phyloP scores from a whole-genome alignment of 2,113 vertebrate species.

The Kryptolebias marmoratus region DNA sequence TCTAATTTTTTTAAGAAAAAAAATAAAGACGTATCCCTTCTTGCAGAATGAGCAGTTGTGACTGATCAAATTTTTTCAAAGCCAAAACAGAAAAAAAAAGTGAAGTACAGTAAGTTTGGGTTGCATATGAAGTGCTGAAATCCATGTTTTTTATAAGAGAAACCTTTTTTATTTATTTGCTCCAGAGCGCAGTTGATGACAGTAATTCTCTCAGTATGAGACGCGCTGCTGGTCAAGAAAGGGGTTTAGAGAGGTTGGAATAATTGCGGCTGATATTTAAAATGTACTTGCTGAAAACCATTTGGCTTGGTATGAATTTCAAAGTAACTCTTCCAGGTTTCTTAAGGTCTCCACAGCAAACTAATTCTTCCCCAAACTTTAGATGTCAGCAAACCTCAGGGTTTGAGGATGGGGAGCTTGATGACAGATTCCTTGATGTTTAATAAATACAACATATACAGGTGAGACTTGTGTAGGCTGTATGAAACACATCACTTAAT shows the following conservation, averaged over 20 bases:
- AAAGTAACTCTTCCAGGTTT: background rate
- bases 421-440: background rate
- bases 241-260: slow-evolving; percentile 28
- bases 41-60: slow-evolving; percentile 25
- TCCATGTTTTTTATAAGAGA: slow-evolving; percentile 51
- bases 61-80: slow-evolving; percentile 42
- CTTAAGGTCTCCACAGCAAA: background rate
- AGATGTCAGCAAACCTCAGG: background rate
- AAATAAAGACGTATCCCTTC: background rate
- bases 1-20: background rate
- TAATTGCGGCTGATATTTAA: slow-evolving; percentile 46
- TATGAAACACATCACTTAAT: background rate
- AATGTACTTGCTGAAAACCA: slow-evolving; percentile 27
- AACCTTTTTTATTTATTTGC: slow-evolving; percentile 46
- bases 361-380: background rate
- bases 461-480: background rate
- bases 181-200: slow-evolving; percentile 37
- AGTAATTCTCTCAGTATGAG: slow-evolving; percentile 57
- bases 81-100: slow-evolving; percentile 57
- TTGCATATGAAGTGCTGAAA: slow-evolving; percentile 30
- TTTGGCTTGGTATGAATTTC: slow-evolving; percentile 24
- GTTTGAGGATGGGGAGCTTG: background rate
- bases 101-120: slow-evolving; percentile 27
- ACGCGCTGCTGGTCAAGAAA: slow-evolving; percentile 25
- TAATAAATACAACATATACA: background rate